Percentiles rank a stretch among this genome's conserved stretches.
These are phyloP conservation scores for Lysandra coridon DNA, from an alignment of 2,888 invertebrate genomes.

Conservation along the genomic window DNA sequence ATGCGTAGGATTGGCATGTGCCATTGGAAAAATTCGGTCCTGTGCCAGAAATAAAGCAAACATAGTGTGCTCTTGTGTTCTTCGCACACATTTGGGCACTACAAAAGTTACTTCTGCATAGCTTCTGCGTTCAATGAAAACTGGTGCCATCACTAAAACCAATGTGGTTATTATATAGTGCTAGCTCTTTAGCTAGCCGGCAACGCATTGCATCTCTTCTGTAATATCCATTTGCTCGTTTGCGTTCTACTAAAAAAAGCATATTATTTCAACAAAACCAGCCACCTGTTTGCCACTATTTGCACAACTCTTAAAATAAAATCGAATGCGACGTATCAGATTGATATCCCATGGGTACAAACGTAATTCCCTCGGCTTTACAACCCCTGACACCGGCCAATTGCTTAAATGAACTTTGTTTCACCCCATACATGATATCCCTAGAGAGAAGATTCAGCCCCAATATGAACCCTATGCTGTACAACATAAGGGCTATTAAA, in stretches of 20 bases:
- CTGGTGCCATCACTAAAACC: too few relatives aligned
- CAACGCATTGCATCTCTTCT: too few relatives aligned
- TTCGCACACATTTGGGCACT: too few relatives aligned
- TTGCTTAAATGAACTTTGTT: conserved; percentile 48
- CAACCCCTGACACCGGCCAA: conserved; percentile 38
- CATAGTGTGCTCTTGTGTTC: too few relatives aligned
- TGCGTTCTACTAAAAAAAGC: neutral
- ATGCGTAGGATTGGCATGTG: too few relatives aligned
- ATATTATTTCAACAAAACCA: neutral
- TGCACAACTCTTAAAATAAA: neutral
- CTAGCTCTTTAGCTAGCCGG: too few relatives aligned
- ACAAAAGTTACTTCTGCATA: too few relatives aligned
- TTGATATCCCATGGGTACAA: conserved; percentile 32
- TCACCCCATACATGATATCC: conserved; percentile 48
- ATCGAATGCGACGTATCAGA: conserved; percentile 26
- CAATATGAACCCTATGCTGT: conserved; percentile 1
- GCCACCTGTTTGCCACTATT: neutral
- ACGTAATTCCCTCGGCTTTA: conserved; percentile 30
- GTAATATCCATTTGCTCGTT: too few relatives aligned
- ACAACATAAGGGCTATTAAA: neutral
- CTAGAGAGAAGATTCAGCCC: conserved; percentile 36
- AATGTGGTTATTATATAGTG: too few relatives aligned
- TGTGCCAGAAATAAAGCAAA: too few relatives aligned
- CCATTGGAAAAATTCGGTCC: too few relatives aligned
- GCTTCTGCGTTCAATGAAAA: too few relatives aligned